A percentile compares a stretch with the other conserved stretches of the same genome.
Evolutionary conservation across 53 echinoderm and acorn worm genomes (phyloP).

Genomic region (Holothuria scabra): DNA sequence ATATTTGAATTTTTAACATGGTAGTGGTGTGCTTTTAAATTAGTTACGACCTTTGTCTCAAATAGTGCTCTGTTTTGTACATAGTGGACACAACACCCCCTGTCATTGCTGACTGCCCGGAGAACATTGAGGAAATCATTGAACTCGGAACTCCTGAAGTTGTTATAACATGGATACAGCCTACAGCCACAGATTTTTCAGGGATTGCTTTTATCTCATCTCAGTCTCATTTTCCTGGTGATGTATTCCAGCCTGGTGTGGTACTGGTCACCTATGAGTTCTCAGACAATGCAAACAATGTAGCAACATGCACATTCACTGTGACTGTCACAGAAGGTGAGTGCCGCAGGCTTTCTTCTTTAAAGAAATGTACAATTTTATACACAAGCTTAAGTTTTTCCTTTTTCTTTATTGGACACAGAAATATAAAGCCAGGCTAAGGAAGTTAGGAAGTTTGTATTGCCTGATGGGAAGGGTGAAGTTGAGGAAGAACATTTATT

Average conservation of each 20-base stretch:
- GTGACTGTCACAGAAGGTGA: conserved; percentile 68
- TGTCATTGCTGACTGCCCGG: conserved; percentile 31
- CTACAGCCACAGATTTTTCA: conserved; percentile 71
- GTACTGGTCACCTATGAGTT: conserved; percentile 62
- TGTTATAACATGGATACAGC: conserved; percentile 58
- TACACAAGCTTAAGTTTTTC: no score
- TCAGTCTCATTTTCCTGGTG: conserved; percentile 51
- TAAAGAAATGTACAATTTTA: no score
- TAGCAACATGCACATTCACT: conserved; percentile 58
- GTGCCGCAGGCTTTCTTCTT: neutral
- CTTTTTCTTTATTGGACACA: no score
- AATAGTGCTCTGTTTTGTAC: neutral
- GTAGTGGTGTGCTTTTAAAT: no score
- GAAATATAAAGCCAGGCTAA: no score
- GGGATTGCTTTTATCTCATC: conserved; percentile 51
- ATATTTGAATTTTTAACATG: no score
- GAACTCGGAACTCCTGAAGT: conserved; percentile 52
- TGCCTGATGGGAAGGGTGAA: no score
- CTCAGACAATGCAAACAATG: conserved; percentile 62
- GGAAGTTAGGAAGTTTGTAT: no score
- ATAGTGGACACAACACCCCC: conserved; percentile 62
- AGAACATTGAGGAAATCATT: conserved; percentile 14
- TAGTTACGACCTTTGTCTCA: no score
- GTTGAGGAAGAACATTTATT: no score
- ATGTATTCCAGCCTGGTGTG: conserved; percentile 66